These are phyloP conservation scores for Uloborus plumipes DNA, from an alignment of 2,888 invertebrate species.

Conservation along the genomic window DNA sequence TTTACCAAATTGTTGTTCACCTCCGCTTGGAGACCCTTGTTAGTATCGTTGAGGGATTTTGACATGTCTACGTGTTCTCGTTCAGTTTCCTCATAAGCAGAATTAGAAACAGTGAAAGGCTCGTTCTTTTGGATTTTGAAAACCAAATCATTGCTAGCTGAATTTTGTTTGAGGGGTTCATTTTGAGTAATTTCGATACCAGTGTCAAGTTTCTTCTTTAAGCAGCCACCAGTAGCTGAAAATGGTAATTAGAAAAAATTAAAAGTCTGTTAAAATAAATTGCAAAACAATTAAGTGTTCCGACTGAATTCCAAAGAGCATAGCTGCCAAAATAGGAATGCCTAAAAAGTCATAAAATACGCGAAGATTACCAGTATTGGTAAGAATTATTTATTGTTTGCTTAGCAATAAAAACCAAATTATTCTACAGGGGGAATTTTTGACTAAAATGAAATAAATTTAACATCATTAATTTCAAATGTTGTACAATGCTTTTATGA, in stretches of 20 bases:
- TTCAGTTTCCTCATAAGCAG: conserved; percentile 55
- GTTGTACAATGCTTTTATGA: too few relatives aligned
- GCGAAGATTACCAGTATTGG: too few relatives aligned
- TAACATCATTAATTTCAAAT: too few relatives aligned
- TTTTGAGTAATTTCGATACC: conserved; percentile 46
- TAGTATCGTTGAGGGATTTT: conserved; percentile 62
- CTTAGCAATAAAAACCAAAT: too few relatives aligned
- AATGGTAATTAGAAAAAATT: conserved; percentile 58
- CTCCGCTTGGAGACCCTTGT: conserved; percentile 40
- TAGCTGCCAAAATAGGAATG: conserved; percentile 61
- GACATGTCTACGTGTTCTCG: conserved; percentile 55
- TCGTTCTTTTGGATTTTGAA: conserved; percentile 60
- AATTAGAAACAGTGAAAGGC: conserved; percentile 42
- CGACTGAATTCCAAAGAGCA: conserved; percentile 56
- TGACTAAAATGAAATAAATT: too few relatives aligned
- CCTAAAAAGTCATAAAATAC: too few relatives aligned
- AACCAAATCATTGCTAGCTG: conserved; percentile 53
- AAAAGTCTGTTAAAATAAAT: conserved; percentile 39
- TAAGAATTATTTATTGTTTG: too few relatives aligned
- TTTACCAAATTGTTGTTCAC: conserved; percentile 36
- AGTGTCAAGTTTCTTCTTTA: conserved; percentile 57
- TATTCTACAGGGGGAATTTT: too few relatives aligned
- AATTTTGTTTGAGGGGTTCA: conserved; percentile 47
- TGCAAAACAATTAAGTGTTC: conserved; percentile 20
- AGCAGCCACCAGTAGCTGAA: conserved; percentile 61